Conservation (phyloP, 2,888 invertebrate species). For the Gerris lacustris region DNA sequence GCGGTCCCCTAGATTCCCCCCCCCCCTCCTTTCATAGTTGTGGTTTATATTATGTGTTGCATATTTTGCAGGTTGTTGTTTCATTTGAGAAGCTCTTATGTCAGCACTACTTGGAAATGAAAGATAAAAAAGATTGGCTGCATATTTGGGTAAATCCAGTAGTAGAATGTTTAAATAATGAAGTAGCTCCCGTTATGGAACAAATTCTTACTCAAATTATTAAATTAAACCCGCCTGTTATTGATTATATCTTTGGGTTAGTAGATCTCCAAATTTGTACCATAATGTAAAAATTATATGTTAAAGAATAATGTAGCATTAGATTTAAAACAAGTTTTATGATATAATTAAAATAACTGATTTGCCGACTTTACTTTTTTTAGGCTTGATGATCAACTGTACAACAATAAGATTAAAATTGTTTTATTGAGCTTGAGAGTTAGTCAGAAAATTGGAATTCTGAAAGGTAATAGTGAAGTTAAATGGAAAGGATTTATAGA, state of each 20-base stretch:
- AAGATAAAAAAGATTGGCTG: slow-evolving; percentile 37
- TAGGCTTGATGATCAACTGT: slow-evolving; percentile 13
- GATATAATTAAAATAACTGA: not conserved
- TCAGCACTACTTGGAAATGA: slow-evolving; percentile 24
- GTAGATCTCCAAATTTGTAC: not conserved
- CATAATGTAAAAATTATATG: not conserved
- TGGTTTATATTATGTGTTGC: no score
- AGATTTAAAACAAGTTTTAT: not conserved
- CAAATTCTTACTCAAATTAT: slow-evolving; percentile 36
- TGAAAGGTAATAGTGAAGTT: slow-evolving; percentile 29
- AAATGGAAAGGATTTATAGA: slow-evolving; percentile 46
- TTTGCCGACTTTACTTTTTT: not conserved
- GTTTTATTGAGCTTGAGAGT: slow-evolving; percentile 42
- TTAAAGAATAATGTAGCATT: not conserved
- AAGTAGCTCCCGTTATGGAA: slow-evolving; percentile 32
- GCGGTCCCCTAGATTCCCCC: no score
- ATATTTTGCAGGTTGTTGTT: slow-evolving; percentile 16
- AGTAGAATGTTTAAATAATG: slow-evolving; percentile 20
- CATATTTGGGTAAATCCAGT: slow-evolving; percentile 41
- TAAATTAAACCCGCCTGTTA: slow-evolving; percentile 34
- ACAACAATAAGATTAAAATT: slow-evolving; percentile 37
- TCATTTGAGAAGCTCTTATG: slow-evolving; percentile 19
- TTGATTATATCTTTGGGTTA: slow-evolving; percentile 29
- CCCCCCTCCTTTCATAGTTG: no score
- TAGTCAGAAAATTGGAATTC: slow-evolving; percentile 41